Conservation (phyloP, 1,140 invertebrate genomes). For the Drosophila sulfurigaster region DNA sequence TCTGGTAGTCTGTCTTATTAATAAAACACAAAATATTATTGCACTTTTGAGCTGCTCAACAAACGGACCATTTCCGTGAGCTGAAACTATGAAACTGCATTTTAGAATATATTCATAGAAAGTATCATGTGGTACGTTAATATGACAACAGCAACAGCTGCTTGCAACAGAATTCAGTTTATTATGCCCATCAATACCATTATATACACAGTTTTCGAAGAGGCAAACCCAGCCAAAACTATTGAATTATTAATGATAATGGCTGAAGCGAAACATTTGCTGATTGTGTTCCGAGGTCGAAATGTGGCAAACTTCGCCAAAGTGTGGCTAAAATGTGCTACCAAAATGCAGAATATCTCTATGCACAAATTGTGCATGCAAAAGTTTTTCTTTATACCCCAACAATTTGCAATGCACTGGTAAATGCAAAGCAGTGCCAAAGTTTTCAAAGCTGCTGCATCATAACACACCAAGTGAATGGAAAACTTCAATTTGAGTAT, state of each 20-base stretch:
- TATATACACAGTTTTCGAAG: background rate
- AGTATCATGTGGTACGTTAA: background rate
- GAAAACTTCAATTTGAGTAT: conserved; percentile 8
- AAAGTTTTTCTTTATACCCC: conserved; percentile 9
- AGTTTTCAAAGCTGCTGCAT: conserved; percentile 8
- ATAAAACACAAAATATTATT: background rate
- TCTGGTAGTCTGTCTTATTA: background rate
- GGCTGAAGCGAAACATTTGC: conserved; percentile 15
- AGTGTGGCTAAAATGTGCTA: conserved; percentile 10
- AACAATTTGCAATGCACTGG: conserved; percentile 4
- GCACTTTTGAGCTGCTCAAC: background rate
- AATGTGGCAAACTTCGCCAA: conserved; percentile 14
- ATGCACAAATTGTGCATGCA: conserved; percentile 15
- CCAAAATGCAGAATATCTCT: conserved; percentile 14
- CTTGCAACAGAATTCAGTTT: background rate
- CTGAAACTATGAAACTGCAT: conserved; percentile 15
- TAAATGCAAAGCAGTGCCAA: conserved; percentile 17
- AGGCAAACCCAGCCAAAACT: background rate
- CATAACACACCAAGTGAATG: conserved; percentile 3
- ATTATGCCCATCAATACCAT: conserved; percentile 17
- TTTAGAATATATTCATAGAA: background rate
- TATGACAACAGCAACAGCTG: conserved; percentile 13
- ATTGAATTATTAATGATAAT: conserved; percentile 27
- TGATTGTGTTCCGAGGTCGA: conserved; percentile 8
- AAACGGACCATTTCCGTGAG: background rate